Conservation (phyloP, 2,113 vertebrate genomes). For the Amia ocellicauda region DNA sequence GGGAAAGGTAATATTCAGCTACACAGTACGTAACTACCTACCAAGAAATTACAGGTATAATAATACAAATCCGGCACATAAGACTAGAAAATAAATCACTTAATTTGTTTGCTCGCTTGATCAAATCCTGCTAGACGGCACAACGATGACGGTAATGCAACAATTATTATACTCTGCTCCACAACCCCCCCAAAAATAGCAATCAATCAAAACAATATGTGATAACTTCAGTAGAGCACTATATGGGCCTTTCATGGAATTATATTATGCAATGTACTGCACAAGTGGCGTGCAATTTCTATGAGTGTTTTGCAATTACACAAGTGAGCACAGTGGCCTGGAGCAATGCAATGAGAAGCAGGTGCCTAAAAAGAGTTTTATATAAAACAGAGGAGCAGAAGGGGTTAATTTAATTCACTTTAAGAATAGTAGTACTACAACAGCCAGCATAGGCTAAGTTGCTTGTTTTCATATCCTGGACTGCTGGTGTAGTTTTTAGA, state of each 20-base stretch:
- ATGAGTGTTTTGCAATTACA: conserved; percentile 28
- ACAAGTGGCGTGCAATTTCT: conserved; percentile 30
- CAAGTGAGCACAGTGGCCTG: conserved; percentile 21
- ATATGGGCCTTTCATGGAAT: conserved; percentile 39
- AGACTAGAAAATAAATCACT: too few relatives aligned
- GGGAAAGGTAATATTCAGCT: too few relatives aligned
- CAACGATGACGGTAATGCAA: conserved; percentile 23
- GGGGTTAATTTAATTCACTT: background rate
- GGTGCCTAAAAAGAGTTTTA: background rate
- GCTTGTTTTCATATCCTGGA: too few relatives aligned
- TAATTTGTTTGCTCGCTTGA: too few relatives aligned
- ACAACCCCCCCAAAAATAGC: conserved; percentile 13
- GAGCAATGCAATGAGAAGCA: background rate
- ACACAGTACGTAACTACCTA: too few relatives aligned
- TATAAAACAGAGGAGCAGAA: background rate
- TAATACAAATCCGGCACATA: too few relatives aligned
- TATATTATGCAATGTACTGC: conserved; percentile 39
- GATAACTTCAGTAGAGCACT: conserved; percentile 19
- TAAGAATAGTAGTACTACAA: background rate
- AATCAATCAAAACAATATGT: conserved; percentile 31
- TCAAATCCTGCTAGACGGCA: too few relatives aligned
- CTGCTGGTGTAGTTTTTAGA: too few relatives aligned
- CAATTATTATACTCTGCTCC: conserved; percentile 26
- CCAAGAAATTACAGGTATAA: too few relatives aligned
- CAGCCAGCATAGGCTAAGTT: too few relatives aligned